Percentiles rank a stretch among this genome's conserved stretches.
Evolutionary conservation across 1,140 invertebrate genomes (phyloP).

Genomic region (Drosophila kurseongensis): DNA sequence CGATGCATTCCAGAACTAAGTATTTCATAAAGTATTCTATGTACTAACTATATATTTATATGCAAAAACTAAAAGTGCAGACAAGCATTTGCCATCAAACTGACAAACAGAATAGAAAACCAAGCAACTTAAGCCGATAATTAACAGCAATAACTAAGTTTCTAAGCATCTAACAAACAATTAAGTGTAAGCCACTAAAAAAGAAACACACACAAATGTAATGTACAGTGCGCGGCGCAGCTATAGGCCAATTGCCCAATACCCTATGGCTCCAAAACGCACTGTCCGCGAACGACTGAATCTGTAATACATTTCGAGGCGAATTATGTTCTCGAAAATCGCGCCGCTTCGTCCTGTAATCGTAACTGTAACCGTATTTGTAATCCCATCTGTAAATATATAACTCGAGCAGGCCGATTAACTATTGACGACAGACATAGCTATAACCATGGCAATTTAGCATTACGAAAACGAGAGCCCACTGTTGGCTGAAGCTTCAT

Average conservation of each 20-base stretch:
- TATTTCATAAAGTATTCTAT: conserved; percentile 41
- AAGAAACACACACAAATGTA: conserved; percentile 3
- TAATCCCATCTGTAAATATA: conserved; percentile 25
- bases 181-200: conserved; percentile 15
- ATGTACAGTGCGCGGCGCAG: background rate
- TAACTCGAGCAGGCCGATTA: conserved; percentile 19
- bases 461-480: conserved; percentile 8
- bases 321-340: conserved; percentile 4
- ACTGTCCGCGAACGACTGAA: conserved; percentile 52
- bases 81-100: conserved; percentile 1
- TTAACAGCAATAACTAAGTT: conserved; percentile 27
- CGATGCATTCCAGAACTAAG: conserved; percentile 40
- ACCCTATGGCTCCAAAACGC: background rate
- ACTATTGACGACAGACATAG: conserved; percentile 2
- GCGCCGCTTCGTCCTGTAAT: conserved; percentile 22
- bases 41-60: conserved; percentile 25
- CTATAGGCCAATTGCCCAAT: background rate
- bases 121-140: conserved; percentile 1
- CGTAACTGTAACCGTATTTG: conserved; percentile 4
- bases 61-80: background rate
- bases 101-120: background rate
- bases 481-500: conserved; percentile 19
- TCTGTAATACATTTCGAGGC: conserved; percentile 42
- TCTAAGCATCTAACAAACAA: conserved; percentile 6
- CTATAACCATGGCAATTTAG: conserved; percentile 11